These are phyloP conservation scores for Rattus norvegicus DNA, from an alignment of 2,113 vertebrate genomes.

Conservation along the genomic window DNA sequence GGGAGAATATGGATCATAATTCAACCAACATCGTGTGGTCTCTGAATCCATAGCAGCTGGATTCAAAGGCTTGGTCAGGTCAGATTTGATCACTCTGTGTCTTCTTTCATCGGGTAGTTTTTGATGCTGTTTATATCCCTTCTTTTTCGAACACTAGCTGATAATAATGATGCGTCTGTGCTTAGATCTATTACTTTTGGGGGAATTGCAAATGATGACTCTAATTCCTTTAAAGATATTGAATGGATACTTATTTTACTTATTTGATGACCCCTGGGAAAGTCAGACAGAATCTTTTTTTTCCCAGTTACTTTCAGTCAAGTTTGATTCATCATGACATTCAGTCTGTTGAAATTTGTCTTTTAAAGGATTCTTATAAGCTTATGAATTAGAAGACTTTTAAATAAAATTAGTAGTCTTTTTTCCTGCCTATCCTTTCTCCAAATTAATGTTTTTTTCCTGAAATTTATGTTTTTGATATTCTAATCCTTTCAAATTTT, in stretches of 20 bases:
- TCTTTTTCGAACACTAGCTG: background rate
- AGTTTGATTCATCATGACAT: background rate
- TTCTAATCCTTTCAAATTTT: background rate
- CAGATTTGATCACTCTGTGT: background rate
- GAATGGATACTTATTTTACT: background rate
- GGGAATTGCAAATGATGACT: background rate
- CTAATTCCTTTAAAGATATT: background rate
- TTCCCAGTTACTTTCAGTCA: background rate
- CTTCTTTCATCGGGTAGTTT: background rate
- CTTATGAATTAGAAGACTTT: background rate
- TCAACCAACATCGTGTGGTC: background rate
- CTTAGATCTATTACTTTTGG: background rate
- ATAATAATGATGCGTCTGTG: background rate
- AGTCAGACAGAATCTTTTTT: background rate
- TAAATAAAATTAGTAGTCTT: background rate
- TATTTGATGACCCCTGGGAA: background rate
- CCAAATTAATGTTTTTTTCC: background rate
- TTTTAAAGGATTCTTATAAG: background rate
- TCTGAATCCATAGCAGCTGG: background rate
- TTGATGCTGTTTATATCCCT: background rate
- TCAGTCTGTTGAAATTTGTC: background rate
- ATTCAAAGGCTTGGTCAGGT: background rate
- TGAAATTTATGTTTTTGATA: background rate
- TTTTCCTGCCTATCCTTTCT: background rate
- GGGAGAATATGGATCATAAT: background rate